Evolutionary conservation across 2,888 invertebrate genomes (phyloP).

Genomic region (Hofmannophila pseudospretella): DNA sequence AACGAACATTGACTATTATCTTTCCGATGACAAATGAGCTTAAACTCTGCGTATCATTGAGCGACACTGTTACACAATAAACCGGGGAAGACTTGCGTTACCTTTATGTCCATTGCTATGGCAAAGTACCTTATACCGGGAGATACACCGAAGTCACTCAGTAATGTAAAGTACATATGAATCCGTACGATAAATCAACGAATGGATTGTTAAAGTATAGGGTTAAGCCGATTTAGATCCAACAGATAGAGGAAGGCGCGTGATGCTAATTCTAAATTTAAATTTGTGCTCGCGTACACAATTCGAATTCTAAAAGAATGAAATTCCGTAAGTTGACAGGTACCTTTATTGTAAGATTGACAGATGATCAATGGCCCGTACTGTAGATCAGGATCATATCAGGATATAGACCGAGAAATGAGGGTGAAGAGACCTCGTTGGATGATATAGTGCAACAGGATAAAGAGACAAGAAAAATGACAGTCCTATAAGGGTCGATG

Average conservation of each 20-base stretch:
- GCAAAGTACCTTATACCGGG: conserved; percentile 7
- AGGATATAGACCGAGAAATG: no score
- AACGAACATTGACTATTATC: conserved; percentile 55
- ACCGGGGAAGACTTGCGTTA: conserved; percentile 13
- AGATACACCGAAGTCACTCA: background rate
- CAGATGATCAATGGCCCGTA: conserved; percentile 16
- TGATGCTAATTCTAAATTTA: conserved; percentile 64
- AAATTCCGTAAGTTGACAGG: conserved; percentile 38
- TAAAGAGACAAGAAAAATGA: no score
- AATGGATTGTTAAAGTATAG: conserved; percentile 32
- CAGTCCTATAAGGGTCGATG: no score
- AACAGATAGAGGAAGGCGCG: conserved; percentile 47
- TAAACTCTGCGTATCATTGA: conserved; percentile 42
- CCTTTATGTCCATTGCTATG: conserved; percentile 35
- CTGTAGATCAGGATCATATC: background rate
- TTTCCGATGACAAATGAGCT: conserved; percentile 61
- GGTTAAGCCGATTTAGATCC: conserved; percentile 68
- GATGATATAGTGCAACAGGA: no score
- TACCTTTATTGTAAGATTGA: conserved; percentile 26
- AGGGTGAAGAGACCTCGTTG: no score
- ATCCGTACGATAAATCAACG: conserved; percentile 7
- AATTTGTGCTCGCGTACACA: conserved; percentile 44
- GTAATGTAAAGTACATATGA: conserved; percentile 10
- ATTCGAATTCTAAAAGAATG: conserved; percentile 43
- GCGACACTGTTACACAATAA: conserved; percentile 18